A percentile compares a stretch with the other conserved stretches of the same genome.
Evolutionary conservation across 2,797 vertebrate species (phyloP).

Genomic region (Acipenser transmontanus): DNA sequence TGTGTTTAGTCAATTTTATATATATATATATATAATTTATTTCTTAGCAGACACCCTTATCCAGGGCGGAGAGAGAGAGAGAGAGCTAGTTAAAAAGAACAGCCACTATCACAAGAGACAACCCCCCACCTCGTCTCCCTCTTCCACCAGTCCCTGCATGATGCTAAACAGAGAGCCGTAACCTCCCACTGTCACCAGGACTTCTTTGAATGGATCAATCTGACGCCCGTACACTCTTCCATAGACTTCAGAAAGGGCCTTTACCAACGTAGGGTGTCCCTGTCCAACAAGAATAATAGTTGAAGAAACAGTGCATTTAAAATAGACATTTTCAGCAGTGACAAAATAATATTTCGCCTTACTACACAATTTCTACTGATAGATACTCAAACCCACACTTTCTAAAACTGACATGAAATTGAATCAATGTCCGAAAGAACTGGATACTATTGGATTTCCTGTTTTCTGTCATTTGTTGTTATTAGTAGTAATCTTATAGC

Average conservation of each 20-base stretch:
- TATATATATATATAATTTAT: too few species aligned
- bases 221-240: constrained; percentile 63
- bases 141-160: constrained; percentile 81
- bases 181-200: constrained; percentile 84
- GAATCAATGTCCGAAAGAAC: neutral
- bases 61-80: too few species aligned
- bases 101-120: neutral
- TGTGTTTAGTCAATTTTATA: too few species aligned
- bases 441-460: neutral
- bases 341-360: neutral
- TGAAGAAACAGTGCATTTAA: too few species aligned
- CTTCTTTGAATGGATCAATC: constrained; percentile 80
- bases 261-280: constrained; percentile 85
- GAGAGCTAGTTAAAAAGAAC: too few species aligned
- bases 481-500: too few species aligned
- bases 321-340: neutral
- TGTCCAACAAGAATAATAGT: constrained; percentile 30
- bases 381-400: too few species aligned
- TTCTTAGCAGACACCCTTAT: too few species aligned
- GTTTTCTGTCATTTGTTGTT: neutral
- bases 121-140: constrained; percentile 79
- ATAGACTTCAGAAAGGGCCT: constrained; percentile 81
- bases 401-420: neutral
- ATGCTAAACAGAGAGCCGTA: constrained; percentile 85
- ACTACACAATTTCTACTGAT: too few species aligned